Conservation (phyloP, 1,140 invertebrate genomes). For the Trissolcus basalis region DNA sequence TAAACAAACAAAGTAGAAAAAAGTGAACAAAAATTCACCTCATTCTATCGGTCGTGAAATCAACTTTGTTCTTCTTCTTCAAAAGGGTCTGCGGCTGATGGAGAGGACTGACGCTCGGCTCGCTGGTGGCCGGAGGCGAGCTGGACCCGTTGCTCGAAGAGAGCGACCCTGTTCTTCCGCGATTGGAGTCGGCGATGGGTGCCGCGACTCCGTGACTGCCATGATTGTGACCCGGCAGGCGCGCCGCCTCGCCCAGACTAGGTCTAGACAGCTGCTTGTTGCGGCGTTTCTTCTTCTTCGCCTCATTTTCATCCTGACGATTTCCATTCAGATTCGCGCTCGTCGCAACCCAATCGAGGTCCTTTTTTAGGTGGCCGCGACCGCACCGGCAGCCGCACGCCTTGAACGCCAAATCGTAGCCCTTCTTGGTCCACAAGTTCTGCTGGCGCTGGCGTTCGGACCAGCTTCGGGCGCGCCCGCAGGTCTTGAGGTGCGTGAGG, state of each 20-base stretch:
- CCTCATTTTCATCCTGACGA: slow-evolving; percentile 75
- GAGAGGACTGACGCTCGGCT: slow-evolving; percentile 82
- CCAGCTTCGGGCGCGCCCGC: slow-evolving; percentile 93
- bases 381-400: slow-evolving; percentile 92
- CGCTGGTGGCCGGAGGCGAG: slow-evolving; percentile 82
- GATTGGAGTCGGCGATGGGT: slow-evolving; percentile 69
- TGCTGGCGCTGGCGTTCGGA: slow-evolving; percentile 94
- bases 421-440: slow-evolving; percentile 98
- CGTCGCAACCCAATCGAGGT: slow-evolving; percentile 92
- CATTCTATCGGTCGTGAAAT: slow-evolving; percentile 86
- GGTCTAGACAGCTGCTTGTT: slow-evolving; percentile 81
- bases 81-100: slow-evolving; percentile 78
- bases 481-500: slow-evolving; percentile 90
- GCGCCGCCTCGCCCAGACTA: slow-evolving; percentile 75
- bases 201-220: slow-evolving; percentile 29
- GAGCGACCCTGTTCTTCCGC: slow-evolving; percentile 80
- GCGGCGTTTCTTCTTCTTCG: slow-evolving; percentile 85
- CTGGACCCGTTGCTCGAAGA: slow-evolving; percentile 82
- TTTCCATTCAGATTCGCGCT: slow-evolving; percentile 75
- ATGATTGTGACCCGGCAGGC: slow-evolving; percentile 65
- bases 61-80: slow-evolving; percentile 86
- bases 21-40: slow-evolving; percentile 79
- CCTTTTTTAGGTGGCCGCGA: slow-evolving; percentile 94
- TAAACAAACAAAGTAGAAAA: too few relatives aligned
- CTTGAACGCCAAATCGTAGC: slow-evolving; percentile 94